Conservation (phyloP, 2,888 invertebrate species). For the Rhopalosiphum nymphaeae region DNA sequence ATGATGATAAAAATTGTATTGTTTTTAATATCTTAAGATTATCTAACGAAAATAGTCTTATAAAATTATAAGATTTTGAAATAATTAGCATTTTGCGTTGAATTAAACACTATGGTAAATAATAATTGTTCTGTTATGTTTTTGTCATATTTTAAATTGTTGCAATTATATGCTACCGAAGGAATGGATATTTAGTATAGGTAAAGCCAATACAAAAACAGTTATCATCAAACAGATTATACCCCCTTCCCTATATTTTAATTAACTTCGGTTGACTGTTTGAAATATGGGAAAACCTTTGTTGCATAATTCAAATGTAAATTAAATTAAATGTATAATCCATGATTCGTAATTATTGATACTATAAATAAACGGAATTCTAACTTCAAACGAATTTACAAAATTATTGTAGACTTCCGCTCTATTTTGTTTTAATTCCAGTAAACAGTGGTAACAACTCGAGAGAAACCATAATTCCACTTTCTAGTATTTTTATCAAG, state of each 20-base stretch:
- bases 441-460: neutral
- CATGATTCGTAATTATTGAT: neutral
- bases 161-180: neutral
- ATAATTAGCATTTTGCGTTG: too few relatives aligned
- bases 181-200: neutral
- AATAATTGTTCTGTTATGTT: neutral
- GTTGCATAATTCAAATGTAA: neutral
- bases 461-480: neutral
- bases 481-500: neutral
- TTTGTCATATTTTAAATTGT: neutral
- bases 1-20: too few relatives aligned
- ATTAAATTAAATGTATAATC: neutral
- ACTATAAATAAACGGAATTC: neutral
- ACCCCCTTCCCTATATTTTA: neutral
- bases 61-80: too few relatives aligned
- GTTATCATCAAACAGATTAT: neutral
- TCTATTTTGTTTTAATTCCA: neutral
- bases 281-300: neutral
- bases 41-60: too few relatives aligned
- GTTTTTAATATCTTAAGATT: too few relatives aligned
- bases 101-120: too few relatives aligned
- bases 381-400: neutral
- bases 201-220: neutral
- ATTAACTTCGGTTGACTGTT: neutral
- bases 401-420: neutral